phyloP scores from a whole-genome alignment of 1,140 invertebrate genomes.

The Tetramorium parvispinum region DNA sequence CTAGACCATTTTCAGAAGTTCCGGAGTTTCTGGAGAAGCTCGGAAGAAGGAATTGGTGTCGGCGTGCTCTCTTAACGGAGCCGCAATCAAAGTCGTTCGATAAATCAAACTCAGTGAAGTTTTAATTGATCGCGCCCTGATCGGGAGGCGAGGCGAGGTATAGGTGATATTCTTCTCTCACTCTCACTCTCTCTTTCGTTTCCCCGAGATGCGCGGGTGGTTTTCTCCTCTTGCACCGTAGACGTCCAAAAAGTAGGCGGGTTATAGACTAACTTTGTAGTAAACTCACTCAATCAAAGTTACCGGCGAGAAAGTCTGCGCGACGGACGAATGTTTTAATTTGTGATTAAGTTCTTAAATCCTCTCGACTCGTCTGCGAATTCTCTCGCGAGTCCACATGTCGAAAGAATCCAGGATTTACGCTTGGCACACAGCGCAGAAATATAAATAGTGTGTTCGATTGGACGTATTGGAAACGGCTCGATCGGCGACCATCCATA shows the following conservation, averaged over 20 bases:
- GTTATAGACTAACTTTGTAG: constrained; percentile 51
- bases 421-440: background rate
- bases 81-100: constrained; percentile 64
- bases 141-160: constrained; percentile 9
- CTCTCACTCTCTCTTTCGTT: background rate
- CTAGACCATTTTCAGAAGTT: constrained; percentile 22
- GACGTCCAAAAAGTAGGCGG: constrained; percentile 50
- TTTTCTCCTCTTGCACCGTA: constrained; percentile 9
- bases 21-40: background rate
- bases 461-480: background rate
- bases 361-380: background rate
- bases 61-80: constrained; percentile 44
- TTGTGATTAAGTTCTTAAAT: constrained; percentile 48
- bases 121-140: constrained; percentile 58
- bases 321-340: constrained; percentile 57
- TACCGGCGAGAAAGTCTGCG: constrained; percentile 25
- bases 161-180: background rate
- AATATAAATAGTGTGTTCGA: background rate
- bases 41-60: constrained; percentile 35
- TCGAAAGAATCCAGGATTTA: background rate
- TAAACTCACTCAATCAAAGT: constrained; percentile 63
- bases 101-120: constrained; percentile 60
- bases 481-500: background rate
- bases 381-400: background rate
- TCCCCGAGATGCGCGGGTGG: background rate